Percentiles rank a stretch among this genome's conserved stretches.
Evolutionary conservation across 1,140 invertebrate genomes (phyloP).

Genomic region (Rhyzopertha dominica): DNA sequence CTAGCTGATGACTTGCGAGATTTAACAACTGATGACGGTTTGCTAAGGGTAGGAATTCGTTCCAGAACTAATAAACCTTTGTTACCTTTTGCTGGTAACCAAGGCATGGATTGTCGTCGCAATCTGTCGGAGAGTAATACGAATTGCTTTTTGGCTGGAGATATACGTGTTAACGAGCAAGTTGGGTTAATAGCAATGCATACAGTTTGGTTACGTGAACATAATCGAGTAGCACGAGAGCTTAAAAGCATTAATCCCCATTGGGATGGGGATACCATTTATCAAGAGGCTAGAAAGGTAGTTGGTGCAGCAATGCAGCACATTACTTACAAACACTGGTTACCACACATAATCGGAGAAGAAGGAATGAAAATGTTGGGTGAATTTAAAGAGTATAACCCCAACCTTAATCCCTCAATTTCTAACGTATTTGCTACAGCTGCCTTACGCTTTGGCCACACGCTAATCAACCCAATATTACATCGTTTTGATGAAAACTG

Average conservation of each 20-base stretch:
- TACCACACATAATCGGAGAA: conserved; percentile 78
- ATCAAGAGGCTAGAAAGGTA: conserved; percentile 89
- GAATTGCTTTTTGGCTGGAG: conserved; percentile 91
- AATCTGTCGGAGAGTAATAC: conserved; percentile 75
- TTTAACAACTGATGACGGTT: conserved; percentile 67
- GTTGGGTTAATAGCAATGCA: conserved; percentile 93
- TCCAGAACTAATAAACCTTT: conserved; percentile 75
- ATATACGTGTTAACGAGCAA: conserved; percentile 86
- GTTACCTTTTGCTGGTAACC: conserved; percentile 86
- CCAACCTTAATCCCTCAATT: conserved; percentile 77
- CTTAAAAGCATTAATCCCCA: conserved; percentile 79
- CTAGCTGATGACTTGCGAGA: conserved; percentile 81
- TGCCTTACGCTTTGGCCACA: conserved; percentile 93
- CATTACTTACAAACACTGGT: conserved; percentile 92
- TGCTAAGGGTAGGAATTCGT: conserved; percentile 73
- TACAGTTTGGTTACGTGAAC: conserved; percentile 94
- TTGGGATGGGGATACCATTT: conserved; percentile 92
- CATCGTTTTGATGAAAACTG: conserved; percentile 80
- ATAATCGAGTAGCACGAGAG: conserved; percentile 83
- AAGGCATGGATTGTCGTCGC: conserved; percentile 82
- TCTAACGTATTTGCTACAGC: conserved; percentile 97
- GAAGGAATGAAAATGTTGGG: conserved; percentile 71
- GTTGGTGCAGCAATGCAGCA: conserved; percentile 94
- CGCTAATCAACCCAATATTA: conserved; percentile 90
- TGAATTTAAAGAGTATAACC: conserved; percentile 75